These are phyloP conservation scores for Zapus hudsonius DNA, from an alignment of 2,113 vertebrate species.

Conservation along the genomic window DNA sequence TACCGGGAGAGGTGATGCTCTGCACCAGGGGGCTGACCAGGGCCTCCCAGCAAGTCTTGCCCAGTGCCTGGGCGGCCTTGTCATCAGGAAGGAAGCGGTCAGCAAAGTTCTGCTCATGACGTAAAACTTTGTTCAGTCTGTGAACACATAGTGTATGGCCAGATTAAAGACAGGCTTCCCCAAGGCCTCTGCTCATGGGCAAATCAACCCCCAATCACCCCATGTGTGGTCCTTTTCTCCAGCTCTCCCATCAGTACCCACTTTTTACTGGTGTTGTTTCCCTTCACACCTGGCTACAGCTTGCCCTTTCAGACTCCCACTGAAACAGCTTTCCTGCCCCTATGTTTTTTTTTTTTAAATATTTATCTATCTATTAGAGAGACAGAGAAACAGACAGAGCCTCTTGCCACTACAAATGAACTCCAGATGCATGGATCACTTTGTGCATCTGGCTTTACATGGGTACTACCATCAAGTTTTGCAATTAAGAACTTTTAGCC, in stretches of 20 bases:
- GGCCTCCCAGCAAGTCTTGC: slow-evolving; percentile 96
- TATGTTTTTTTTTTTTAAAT: not conserved
- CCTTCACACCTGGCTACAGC: not conserved
- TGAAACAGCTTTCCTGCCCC: not conserved
- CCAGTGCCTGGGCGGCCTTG: slow-evolving; percentile 92
- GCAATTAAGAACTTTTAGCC: too few species aligned
- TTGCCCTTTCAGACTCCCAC: not conserved
- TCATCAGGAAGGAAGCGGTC: slow-evolving; percentile 92
- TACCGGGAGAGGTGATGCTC: slow-evolving; percentile 93
- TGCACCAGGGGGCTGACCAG: slow-evolving; percentile 93
- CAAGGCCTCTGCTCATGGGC: not conserved
- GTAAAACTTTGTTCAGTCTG: slow-evolving; percentile 93
- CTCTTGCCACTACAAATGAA: too few species aligned
- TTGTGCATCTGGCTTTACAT: too few species aligned
- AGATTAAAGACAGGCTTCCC: not conserved
- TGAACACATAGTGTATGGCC: not conserved
- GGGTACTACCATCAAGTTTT: too few species aligned
- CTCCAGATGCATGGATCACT: too few species aligned
- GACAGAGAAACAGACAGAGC: too few species aligned
- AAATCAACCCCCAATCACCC: not conserved
- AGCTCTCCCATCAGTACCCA: not conserved
- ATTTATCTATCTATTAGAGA: too few species aligned
- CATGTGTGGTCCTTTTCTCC: accelerated
- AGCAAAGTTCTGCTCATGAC: slow-evolving; percentile 94
- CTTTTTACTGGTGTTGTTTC: not conserved